phyloP scores from a whole-genome alignment of 1,140 invertebrate genomes.

The Sarcophaga bullata region DNA sequence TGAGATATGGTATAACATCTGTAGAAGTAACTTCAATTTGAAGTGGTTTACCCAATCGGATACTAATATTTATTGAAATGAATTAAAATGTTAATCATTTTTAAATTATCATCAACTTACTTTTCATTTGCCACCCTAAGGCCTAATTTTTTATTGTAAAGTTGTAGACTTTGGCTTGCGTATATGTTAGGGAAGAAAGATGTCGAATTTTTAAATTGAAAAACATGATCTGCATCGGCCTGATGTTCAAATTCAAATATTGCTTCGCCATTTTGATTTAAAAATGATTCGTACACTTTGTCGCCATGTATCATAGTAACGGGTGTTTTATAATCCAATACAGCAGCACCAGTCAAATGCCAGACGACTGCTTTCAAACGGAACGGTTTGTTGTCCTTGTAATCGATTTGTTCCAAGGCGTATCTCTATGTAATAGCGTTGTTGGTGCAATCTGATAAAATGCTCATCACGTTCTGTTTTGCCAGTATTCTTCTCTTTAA shows the following conservation, averaged over 20 bases:
- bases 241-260: slow-evolving; percentile 84
- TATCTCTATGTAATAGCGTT: slow-evolving; percentile 82
- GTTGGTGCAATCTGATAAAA: slow-evolving; percentile 80
- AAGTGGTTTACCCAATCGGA: slow-evolving; percentile 76
- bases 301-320: slow-evolving; percentile 14
- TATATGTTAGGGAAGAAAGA: neutral
- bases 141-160: slow-evolving; percentile 38
- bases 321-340: neutral
- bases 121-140: slow-evolving; percentile 48
- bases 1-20: slow-evolving; percentile 77
- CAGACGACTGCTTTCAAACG: too few relatives aligned
- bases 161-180: too few relatives aligned
- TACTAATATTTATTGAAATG: slow-evolving; percentile 56
- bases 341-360: slow-evolving; percentile 6
- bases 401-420: too few relatives aligned
- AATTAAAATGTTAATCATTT: neutral
- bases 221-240: slow-evolving; percentile 67
- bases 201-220: slow-evolving; percentile 14
- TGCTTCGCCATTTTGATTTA: slow-evolving; percentile 84
- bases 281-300: neutral
- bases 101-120: slow-evolving; percentile 48
- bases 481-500: slow-evolving; percentile 80
- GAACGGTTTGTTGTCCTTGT: too few relatives aligned
- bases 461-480: slow-evolving; percentile 80
- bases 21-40: slow-evolving; percentile 84